Base-by-base conservation (phyloP, 2,113 vertebrate species). In the Oncorhynchus mykiss region DNA sequence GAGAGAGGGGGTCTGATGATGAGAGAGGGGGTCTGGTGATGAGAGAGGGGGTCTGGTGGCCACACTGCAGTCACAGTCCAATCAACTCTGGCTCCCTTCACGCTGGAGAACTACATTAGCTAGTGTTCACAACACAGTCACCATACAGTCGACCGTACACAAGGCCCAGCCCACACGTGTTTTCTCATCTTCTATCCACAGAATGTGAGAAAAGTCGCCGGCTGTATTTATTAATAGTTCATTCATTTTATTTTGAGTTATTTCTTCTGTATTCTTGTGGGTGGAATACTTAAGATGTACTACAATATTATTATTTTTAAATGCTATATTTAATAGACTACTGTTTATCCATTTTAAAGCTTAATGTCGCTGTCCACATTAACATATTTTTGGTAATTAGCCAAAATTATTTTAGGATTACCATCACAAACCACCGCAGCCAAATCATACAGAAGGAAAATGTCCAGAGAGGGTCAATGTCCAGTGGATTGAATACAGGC, bases 61-160 rank as follows among this genome's bases (percentile, higher is more conserved):
- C 20, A 60, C 18, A 20, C 59, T 22, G 34, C 34, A 20, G n/a
- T 22, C 59, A 4, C 59, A 60, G 20, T 22, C 5, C 96, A 95
- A 95, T 96, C 95, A 96, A 93, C 94, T 95, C 91, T 92, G 92
- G 5, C 88, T 93, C 5, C 88, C 93, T 95, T 92, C 94, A 94
- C 95, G 95, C 92, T 91, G 91, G 92, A 95, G 93, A 90, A 95
- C 93, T 92, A 96, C 95, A 96, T 97, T 95, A 97, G 94, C 92
- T 92, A 92, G 74, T 79, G 69, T 91, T 14, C 16, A 18, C 18
- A 95, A 91, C 78, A 82, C 84, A 85, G 85, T 85, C 79, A 85
- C 71, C 31, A 75, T 76, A 59, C 66, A 12, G 67, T 25, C 1
- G 3, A 27, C 22, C 24, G 14, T n/a, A 27, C 24, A 51, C 29